Conservation (phyloP, 64 coral and sea anemone genomes). For the Montipora cactus region DNA sequence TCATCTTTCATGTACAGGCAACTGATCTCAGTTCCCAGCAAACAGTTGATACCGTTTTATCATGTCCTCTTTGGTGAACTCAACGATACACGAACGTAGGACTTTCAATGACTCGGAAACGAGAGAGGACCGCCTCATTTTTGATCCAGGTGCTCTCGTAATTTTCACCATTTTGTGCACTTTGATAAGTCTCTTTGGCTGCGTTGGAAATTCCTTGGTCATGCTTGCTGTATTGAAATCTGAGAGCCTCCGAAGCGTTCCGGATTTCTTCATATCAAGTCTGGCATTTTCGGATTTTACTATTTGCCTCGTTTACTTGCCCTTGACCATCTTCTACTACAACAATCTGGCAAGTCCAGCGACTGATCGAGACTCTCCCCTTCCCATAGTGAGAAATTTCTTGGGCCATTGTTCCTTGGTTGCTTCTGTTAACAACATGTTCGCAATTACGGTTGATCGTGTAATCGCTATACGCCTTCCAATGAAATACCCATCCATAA, state of each 20-base stretch:
- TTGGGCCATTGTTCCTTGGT: background rate
- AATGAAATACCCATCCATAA: background rate
- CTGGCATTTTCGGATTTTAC: background rate
- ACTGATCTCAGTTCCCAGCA: too few relatives aligned
- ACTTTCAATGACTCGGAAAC: too few relatives aligned
- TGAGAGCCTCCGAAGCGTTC: background rate
- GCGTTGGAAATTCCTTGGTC: background rate
- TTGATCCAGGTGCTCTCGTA: background rate
- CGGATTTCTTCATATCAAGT: conserved; percentile 27
- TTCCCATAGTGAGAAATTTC: background rate
- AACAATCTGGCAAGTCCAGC: background rate
- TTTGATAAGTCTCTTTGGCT: background rate
- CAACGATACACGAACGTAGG: too few relatives aligned
- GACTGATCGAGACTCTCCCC: background rate
- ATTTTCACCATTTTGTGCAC: background rate
- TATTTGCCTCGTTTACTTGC: too few relatives aligned
- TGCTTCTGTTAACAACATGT: conserved; percentile 2
- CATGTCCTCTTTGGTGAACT: too few relatives aligned
- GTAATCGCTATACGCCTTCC: conserved; percentile 22
- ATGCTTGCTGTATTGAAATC: conserved; percentile 19
- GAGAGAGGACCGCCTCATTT: too few relatives aligned
- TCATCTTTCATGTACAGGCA: too few relatives aligned
- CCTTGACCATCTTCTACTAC: too few relatives aligned
- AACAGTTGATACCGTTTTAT: too few relatives aligned
- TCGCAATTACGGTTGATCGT: conserved; percentile 11